These are phyloP conservation scores for Idaea aversata DNA, from an alignment of 2,888 invertebrate species.

Conservation along the genomic window DNA sequence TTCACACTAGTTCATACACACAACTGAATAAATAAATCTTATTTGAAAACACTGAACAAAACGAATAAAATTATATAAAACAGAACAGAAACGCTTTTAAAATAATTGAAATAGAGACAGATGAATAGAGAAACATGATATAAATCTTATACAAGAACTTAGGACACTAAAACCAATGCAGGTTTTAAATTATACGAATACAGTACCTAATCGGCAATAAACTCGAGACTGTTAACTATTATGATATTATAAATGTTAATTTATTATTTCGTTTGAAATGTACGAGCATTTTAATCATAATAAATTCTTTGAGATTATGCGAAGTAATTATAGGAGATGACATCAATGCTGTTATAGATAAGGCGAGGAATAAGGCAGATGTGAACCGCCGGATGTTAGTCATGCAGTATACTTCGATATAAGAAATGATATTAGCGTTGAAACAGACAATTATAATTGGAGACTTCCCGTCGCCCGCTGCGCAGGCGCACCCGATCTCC, in stretches of 20 bases:
- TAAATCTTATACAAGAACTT: slow-evolving; percentile 45
- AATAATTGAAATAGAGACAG: slow-evolving; percentile 54
- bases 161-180: slow-evolving; percentile 39
- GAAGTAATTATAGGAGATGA: slow-evolving; percentile 34
- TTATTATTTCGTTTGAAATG: slow-evolving; percentile 29
- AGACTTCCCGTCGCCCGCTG: slow-evolving; percentile 65
- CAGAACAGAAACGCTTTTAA: slow-evolving; percentile 54
- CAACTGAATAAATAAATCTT: slow-evolving; percentile 62
- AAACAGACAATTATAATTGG: slow-evolving; percentile 67
- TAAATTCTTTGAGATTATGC: slow-evolving; percentile 31
- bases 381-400: slow-evolving; percentile 70
- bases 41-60: slow-evolving; percentile 49
- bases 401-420: slow-evolving; percentile 53
- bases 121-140: slow-evolving; percentile 47
- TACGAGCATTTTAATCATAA: slow-evolving; percentile 29
- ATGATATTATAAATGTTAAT: slow-evolving; percentile 42
- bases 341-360: slow-evolving; percentile 25
- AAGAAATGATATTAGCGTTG: slow-evolving; percentile 45
- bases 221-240: slow-evolving; percentile 32
- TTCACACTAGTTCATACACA: slow-evolving; percentile 36
- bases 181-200: slow-evolving; percentile 46
- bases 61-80: slow-evolving; percentile 51
- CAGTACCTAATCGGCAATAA: slow-evolving; percentile 34
- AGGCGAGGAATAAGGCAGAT: slow-evolving; percentile 57
- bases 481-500: slow-evolving; percentile 32